phyloP scores from a whole-genome alignment of 2,797 vertebrate species.

The Rhinatrema bivittatum region DNA sequence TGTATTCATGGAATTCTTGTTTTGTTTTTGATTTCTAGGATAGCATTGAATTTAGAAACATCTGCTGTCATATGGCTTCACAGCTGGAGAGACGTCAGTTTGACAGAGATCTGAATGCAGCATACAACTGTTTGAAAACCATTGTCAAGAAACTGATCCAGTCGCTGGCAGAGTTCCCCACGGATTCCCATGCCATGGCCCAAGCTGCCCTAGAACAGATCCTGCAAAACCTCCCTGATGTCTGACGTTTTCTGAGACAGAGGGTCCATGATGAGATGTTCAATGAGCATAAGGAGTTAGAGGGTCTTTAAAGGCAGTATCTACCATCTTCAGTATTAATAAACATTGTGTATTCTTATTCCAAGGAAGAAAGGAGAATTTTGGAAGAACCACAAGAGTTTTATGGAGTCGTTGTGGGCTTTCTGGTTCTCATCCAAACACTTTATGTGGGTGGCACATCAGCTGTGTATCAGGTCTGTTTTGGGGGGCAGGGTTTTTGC shows the following conservation, averaged over 20 bases:
- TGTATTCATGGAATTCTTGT: not conserved
- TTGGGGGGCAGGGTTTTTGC: too few relatives aligned
- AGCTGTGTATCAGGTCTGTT: too few relatives aligned
- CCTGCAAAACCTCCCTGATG: conserved; percentile 36
- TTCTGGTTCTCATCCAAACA: too few relatives aligned
- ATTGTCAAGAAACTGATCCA: conserved; percentile 38
- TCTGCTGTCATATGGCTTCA: conserved; percentile 39
- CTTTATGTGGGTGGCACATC: too few relatives aligned
- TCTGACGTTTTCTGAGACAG: conserved; percentile 22
- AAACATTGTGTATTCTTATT: too few relatives aligned
- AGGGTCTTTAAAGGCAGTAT: too few relatives aligned
- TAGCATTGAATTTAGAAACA: conserved; percentile 51
- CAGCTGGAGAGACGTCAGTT: conserved; percentile 42
- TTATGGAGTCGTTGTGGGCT: too few relatives aligned
- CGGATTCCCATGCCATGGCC: conserved; percentile 13
- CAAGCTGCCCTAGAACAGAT: conserved; percentile 32
- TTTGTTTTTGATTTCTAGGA: conserved; percentile 30
- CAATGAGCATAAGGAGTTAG: too few relatives aligned
- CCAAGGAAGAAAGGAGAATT: too few relatives aligned
- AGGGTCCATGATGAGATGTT: too few relatives aligned
- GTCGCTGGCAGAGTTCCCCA: conserved; percentile 28
- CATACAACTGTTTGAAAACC: conserved; percentile 37
- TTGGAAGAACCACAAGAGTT: too few relatives aligned
- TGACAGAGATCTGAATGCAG: conserved; percentile 38
- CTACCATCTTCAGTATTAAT: too few relatives aligned